These are phyloP conservation scores for Phylloscopus whistleri DNA, from an alignment of 2,113 vertebrate genomes.

Conservation along the genomic window DNA sequence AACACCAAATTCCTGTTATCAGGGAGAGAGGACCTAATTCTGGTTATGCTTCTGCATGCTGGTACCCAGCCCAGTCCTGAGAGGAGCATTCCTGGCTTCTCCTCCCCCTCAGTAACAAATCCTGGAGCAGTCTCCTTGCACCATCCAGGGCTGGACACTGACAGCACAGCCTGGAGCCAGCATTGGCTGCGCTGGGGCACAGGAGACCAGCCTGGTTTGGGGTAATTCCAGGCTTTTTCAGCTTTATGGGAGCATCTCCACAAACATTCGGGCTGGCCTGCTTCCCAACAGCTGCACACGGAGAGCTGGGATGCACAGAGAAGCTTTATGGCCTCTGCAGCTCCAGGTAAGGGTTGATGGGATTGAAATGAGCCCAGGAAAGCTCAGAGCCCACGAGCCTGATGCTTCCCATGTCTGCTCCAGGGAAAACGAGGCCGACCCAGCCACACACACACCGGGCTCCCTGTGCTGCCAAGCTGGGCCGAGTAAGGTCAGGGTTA, in stretches of 20 bases:
- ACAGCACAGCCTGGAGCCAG: not conserved
- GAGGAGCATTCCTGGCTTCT: not conserved
- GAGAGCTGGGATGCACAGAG: not conserved
- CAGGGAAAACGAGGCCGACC: not conserved
- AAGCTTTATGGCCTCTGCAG: not conserved
- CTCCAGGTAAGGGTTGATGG: not conserved
- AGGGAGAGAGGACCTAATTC: not conserved
- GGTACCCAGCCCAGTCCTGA: not conserved
- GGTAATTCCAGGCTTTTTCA: not conserved
- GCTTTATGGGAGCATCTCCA: not conserved
- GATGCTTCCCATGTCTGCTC: not conserved
- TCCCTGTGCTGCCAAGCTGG: not conserved
- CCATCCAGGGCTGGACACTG: not conserved
- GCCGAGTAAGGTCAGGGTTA: not conserved
- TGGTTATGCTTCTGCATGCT: not conserved
- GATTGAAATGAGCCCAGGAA: not conserved
- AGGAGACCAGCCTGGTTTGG: not conserved
- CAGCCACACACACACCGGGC: not conserved
- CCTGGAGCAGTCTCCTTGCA: not conserved
- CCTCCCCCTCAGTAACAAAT: not conserved
- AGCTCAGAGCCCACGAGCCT: not conserved
- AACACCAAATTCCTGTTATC: not conserved
- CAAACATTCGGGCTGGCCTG: not conserved
- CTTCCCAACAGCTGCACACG: not conserved
- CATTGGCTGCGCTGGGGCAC: accelerated